Evolutionary conservation across 2,113 vertebrate genomes (phyloP).

Genomic region (zebrafish (Danio rerio)): GRCz12tu NC_133194.1:10748501-10749000

Average conservation of each 20-base stretch:
- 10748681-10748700: too few relatives aligned
- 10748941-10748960: slow-evolving; percentile 59
- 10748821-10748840: slow-evolving; percentile 14
- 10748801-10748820: not conserved
- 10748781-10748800: not conserved
- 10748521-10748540: too few relatives aligned
- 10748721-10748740: not conserved
- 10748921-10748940: slow-evolving; percentile 55
- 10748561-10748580: too few relatives aligned
- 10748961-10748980: slow-evolving; percentile 54
- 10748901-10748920: slow-evolving; percentile 50
- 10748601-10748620: too few relatives aligned
- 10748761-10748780: not conserved
- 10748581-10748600: too few relatives aligned
- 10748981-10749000: slow-evolving; percentile 15
- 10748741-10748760: not conserved
- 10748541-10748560: too few relatives aligned
- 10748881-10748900: slow-evolving; percentile 26
- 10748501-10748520: too few relatives aligned
- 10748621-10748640: too few relatives aligned
- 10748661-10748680: too few relatives aligned
- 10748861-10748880: slow-evolving; percentile 30
- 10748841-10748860: slow-evolving; percentile 26
- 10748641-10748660: too few relatives aligned
- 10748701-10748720: too few relatives aligned